These are phyloP conservation scores for Yponomeuta cagnagella DNA, from an alignment of 2,888 invertebrate species.

Conservation along the genomic window DNA sequence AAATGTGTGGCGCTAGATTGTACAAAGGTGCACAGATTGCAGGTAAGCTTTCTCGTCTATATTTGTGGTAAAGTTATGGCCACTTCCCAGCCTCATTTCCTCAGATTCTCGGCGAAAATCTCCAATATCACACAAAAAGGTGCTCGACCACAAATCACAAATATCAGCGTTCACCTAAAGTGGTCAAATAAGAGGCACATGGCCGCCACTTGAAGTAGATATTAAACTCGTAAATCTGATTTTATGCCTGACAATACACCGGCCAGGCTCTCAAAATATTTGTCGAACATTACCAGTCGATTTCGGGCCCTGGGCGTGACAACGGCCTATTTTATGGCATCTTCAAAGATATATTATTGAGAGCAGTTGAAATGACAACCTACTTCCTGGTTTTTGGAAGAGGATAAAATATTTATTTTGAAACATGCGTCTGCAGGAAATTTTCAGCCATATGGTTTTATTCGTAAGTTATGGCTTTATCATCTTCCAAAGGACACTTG, in stretches of 20 bases:
- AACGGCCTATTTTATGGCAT: constrained; percentile 64
- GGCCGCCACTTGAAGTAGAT: not conserved
- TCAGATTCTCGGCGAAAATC: not conserved
- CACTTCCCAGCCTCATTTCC: not conserved
- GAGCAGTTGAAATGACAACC: not conserved
- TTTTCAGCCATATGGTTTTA: no score
- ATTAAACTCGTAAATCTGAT: constrained; percentile 29
- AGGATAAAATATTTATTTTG: no score
- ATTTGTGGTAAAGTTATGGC: not conserved
- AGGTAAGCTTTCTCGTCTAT: no score
- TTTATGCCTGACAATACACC: constrained; percentile 19
- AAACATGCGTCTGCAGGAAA: no score
- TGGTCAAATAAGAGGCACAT: not conserved
- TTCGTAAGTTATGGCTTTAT: no score
- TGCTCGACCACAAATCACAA: not conserved
- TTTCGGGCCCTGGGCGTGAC: constrained; percentile 45
- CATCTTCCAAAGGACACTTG: no score
- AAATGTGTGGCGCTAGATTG: no score
- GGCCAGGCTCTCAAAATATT: constrained; percentile 44
- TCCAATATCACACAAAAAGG: constrained; percentile 1
- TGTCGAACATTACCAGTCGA: constrained; percentile 48
- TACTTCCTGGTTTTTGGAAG: no score
- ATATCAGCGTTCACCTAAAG: not conserved
- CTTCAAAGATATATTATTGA: constrained; percentile 25
- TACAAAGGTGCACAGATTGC: no score